phyloP scores from a whole-genome alignment of 2,888 invertebrate genomes.

The Caenorhabditis sulstoni region DNA sequence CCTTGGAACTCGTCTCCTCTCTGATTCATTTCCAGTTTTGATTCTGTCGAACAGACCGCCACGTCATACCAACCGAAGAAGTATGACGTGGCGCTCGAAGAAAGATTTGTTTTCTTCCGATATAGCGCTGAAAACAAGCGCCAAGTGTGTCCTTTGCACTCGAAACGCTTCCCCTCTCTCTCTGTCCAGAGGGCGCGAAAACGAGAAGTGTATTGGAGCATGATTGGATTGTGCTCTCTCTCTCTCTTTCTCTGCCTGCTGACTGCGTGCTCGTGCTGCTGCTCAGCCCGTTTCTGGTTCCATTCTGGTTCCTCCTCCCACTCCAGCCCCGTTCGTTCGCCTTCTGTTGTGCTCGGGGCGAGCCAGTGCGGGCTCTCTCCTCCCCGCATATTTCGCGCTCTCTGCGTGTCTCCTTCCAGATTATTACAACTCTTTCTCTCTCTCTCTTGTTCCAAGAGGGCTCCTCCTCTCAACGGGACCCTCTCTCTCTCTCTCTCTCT shows the following conservation, averaged over 20 bases:
- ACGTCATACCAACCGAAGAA: too few species aligned
- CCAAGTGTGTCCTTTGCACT: too few species aligned
- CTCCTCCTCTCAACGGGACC: conserved; percentile 27
- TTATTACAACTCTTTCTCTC: conserved; percentile 52
- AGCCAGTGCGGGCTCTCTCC: background rate
- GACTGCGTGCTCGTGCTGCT: conserved; percentile 38
- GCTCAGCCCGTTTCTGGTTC: conserved; percentile 13
- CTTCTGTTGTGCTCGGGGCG: conserved; percentile 17
- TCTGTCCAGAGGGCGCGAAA: conserved; percentile 32
- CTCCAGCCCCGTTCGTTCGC: conserved; percentile 31
- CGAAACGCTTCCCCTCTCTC: conserved; percentile 6
- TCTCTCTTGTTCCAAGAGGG: conserved; percentile 30
- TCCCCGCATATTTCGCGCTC: conserved; percentile 23
- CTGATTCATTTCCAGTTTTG: too few species aligned
- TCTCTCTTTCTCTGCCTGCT: conserved; percentile 2
- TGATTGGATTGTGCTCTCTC: conserved; percentile 52
- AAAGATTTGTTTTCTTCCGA: too few species aligned
- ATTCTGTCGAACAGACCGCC: too few species aligned
- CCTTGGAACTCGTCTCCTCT: too few species aligned
- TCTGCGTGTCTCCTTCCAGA: conserved; percentile 52
- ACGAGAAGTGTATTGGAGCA: conserved; percentile 56
- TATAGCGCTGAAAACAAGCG: too few species aligned
- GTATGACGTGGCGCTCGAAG: too few species aligned
- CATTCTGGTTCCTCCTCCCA: conserved; percentile 4
- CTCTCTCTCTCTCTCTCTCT: conserved; percentile 3